phyloP scores from a whole-genome alignment of 1,140 invertebrate genomes.

The Reticulitermes speratus region DNA sequence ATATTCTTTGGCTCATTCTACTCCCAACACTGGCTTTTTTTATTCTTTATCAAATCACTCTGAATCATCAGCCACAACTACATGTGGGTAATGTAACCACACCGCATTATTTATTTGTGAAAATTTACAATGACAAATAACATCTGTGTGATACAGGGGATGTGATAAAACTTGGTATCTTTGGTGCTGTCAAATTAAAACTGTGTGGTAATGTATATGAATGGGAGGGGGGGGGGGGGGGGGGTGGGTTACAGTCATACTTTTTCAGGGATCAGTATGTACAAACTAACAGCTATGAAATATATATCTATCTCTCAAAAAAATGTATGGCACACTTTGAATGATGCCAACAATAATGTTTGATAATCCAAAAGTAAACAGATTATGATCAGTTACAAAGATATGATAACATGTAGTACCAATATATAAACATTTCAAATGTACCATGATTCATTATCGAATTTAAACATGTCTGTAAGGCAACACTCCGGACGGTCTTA shows the following conservation, averaged over 20 bases:
- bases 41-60: background rate
- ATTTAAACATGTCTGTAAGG: background rate
- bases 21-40: background rate
- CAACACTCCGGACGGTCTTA: conserved; percentile 13
- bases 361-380: background rate
- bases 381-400: background rate
- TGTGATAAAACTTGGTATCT: background rate
- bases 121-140: background rate
- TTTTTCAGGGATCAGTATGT: background rate
- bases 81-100: background rate
- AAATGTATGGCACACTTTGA: background rate
- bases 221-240: background rate
- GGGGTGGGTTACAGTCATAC: too few species aligned
- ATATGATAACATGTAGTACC: background rate
- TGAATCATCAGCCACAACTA: background rate
- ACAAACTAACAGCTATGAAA: background rate
- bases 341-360: background rate
- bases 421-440: background rate
- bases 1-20: background rate
- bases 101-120: background rate
- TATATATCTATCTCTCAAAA: background rate
- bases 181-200: background rate
- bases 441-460: background rate
- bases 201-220: background rate
- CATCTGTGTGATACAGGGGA: background rate